Base-by-base conservation (phyloP, 2,797 vertebrate genomes). In the Natrix natrix region DNA sequence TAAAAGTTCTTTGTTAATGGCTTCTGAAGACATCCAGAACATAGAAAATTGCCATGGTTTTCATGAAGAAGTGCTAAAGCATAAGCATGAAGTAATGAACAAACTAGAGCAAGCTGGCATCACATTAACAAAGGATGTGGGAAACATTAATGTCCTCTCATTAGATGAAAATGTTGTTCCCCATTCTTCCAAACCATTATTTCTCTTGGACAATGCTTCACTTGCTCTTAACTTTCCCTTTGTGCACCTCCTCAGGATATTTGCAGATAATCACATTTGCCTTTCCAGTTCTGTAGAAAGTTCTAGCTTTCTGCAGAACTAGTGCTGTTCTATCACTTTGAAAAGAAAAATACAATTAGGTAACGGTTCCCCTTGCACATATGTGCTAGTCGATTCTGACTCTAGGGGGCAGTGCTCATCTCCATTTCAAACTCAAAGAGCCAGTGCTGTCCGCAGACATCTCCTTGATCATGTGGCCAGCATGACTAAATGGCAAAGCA, bases 31-130 rank as follows among this genome's bases (percentile, higher is more conserved):
- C 48, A 69, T 13, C 10, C 32, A 87, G 87, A 90, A 57, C 88
- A 55, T 61, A 88, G 10, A 87, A 92, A 94, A 92, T 91, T 78
- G 32, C 54, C 5, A 54, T 17, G 91, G n/a, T 78, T 8, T 88
- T 86, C 3, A 8, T 63, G 55, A 94, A n/a, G 1, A 32, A 20
- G 14, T 48, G 92, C 88, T 92, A 87, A 94, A 94, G 26, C 28
- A 57, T 54, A 32, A 92, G 10, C 24, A 43, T 69, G 43, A 63
- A 86, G 90, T 43, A 93, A 2, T 93, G 63, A 12, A 28, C 5
- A 37, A 90, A 90, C 88, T 92, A 93, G 26, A 94, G 88, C 14
- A 78, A 93, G 14, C 0, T 56, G 54, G 56, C 74, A 52, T 59
- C 22, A 43, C 13, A 6, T 91, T n/a, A 54, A 52, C 69, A 74